Evolutionary conservation across 2,113 vertebrate species (phyloP).

Genomic region (Cnemophilus loriae): DNA sequence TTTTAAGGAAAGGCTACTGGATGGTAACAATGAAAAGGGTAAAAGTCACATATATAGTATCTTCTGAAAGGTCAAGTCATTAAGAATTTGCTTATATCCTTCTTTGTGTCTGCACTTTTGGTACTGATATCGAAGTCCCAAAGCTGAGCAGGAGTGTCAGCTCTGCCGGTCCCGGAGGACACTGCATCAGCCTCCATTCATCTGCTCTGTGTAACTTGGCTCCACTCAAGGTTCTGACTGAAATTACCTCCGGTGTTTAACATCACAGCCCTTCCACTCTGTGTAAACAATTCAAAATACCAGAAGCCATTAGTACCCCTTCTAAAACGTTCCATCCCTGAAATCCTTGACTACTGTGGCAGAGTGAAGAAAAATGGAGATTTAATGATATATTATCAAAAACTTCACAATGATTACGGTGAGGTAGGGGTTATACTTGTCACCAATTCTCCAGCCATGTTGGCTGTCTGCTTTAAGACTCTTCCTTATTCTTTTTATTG

Average conservation of each 20-base stretch:
- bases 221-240: not conserved
- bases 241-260: not conserved
- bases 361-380: not conserved
- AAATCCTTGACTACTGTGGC: not conserved
- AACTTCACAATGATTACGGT: not conserved
- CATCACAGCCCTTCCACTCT: not conserved
- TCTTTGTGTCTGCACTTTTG: not conserved
- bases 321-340: not conserved
- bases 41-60: slow-evolving; percentile 25
- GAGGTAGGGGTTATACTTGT: not conserved
- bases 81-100: slow-evolving; percentile 27
- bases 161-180: fast-evolving
- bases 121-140: not conserved
- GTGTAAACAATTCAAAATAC: not conserved
- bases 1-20: not conserved
- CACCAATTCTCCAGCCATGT: not conserved
- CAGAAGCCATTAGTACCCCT: not conserved
- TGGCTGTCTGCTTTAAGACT: not conserved
- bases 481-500: not conserved
- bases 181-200: not conserved
- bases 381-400: not conserved
- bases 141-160: not conserved
- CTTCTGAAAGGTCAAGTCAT: slow-evolving; percentile 50
- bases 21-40: slow-evolving; percentile 28
- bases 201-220: not conserved